Conservation (phyloP, 2,888 invertebrate genomes). For the Scaptomyza polygonia region DNA sequence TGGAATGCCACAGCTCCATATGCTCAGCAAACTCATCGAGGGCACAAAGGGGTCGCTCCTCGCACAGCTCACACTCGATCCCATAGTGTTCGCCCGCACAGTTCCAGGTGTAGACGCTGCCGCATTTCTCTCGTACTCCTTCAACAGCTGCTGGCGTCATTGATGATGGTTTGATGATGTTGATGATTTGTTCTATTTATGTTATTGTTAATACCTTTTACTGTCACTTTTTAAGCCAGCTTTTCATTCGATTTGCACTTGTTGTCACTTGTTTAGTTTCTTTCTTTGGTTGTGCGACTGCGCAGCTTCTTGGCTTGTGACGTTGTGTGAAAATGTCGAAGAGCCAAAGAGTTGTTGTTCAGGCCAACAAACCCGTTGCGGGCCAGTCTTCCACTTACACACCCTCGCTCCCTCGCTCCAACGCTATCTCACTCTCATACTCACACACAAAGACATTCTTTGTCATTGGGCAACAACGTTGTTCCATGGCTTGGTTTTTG, state of each 20-base stretch:
- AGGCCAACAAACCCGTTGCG: conserved; percentile 67
- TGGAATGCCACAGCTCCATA: conserved; percentile 79
- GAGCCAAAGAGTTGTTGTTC: conserved; percentile 22
- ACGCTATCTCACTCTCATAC: background rate
- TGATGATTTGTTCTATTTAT: conserved; percentile 2
- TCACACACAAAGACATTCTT: conserved; percentile 30
- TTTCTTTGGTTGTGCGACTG: conserved; percentile 46
- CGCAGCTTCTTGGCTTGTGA: conserved; percentile 64
- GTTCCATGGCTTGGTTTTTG: conserved; percentile 23
- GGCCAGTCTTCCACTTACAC: conserved; percentile 34
- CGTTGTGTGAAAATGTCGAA: conserved; percentile 58
- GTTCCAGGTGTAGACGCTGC: conserved; percentile 78
- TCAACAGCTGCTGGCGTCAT: conserved; percentile 29
- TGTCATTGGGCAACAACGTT: conserved; percentile 42
- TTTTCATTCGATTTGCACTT: conserved; percentile 42
- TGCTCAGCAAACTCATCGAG: conserved; percentile 76
- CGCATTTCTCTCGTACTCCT: conserved; percentile 63
- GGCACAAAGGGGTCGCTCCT: conserved; percentile 75
- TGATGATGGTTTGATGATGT: conserved; percentile 1
- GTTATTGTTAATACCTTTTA: conserved; percentile 13
- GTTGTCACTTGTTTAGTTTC: conserved; percentile 15
- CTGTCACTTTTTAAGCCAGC: conserved; percentile 57
- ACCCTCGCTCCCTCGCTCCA: background rate
- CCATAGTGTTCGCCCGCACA: conserved; percentile 77
- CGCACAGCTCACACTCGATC: conserved; percentile 79